Percentiles rank a stretch among this genome's conserved stretches.
Conservation (phyloP, 2,888 invertebrate species). For the Plebejus argus region DNA sequence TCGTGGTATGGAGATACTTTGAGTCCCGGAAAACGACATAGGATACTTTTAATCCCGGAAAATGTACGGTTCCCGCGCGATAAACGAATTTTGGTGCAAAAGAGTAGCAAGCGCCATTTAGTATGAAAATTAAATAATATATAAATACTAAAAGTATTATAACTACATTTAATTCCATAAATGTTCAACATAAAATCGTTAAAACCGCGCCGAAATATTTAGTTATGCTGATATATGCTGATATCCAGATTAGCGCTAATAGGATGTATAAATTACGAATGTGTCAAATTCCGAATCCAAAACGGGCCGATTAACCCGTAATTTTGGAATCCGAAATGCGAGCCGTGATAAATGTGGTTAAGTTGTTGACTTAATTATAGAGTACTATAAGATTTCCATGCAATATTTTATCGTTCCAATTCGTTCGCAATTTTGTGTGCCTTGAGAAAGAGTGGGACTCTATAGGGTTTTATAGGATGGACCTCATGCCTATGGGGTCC, state of each 20-base stretch:
- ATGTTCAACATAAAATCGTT: neutral
- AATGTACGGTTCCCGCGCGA: too few species aligned
- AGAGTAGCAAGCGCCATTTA: too few species aligned
- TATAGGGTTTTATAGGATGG: too few species aligned
- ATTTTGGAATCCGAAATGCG: neutral
- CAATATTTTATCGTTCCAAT: neutral
- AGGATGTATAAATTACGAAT: slow-evolving; percentile 11
- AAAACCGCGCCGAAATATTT: neutral
- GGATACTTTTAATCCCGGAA: too few species aligned
- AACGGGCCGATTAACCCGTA: neutral
- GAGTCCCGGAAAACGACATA: too few species aligned
- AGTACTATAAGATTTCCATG: too few species aligned
- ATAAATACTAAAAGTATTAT: neutral
- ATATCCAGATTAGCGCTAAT: neutral
- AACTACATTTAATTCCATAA: neutral
- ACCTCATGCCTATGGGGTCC: too few species aligned
- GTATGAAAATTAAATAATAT: too few species aligned
- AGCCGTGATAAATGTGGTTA: neutral
- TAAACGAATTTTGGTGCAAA: too few species aligned
- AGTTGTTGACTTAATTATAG: neutral
- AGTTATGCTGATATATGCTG: neutral
- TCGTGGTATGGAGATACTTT: too few species aligned
- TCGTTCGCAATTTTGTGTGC: too few species aligned
- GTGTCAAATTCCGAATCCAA: neutral
- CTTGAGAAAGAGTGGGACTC: too few species aligned